Evolutionary conservation across 2,113 vertebrate species (phyloP).

Genomic region (Grallaria varia): DNA sequence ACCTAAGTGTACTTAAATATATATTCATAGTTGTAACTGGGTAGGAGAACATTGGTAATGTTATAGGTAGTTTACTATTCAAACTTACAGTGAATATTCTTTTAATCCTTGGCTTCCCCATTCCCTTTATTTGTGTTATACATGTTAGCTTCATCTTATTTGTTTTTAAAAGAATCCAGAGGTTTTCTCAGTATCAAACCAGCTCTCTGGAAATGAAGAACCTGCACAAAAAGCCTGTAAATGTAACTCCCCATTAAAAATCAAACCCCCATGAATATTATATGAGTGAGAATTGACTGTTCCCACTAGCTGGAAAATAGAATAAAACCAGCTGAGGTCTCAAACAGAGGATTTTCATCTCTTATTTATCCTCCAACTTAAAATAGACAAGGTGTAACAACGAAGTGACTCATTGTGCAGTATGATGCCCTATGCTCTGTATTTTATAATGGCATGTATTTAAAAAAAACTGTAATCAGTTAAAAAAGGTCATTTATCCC

Average conservation of each 20-base stretch:
- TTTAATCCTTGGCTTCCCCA: background rate
- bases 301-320: conserved; percentile 63
- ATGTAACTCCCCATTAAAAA: conserved; percentile 78
- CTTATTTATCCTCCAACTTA: conserved; percentile 49
- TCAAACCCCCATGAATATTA: conserved; percentile 81
- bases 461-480: background rate
- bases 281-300: conserved; percentile 76
- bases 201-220: background rate
- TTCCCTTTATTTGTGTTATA: background rate
- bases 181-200: background rate
- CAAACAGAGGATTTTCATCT: conserved; percentile 19
- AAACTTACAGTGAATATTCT: background rate
- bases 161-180: background rate
- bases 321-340: conserved; percentile 51
- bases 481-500: conserved; percentile 28
- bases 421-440: background rate
- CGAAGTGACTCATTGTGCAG: background rate
- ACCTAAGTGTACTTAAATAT: background rate
- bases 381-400: background rate
- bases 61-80: background rate
- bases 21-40: background rate
- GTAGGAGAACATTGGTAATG: background rate
- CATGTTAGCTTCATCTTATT: background rate
- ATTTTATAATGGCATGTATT: conserved; percentile 25
- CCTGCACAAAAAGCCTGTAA: background rate